Base-by-base conservation (phyloP, 2,113 vertebrate genomes). In the Malurus cyaneus region DNA sequence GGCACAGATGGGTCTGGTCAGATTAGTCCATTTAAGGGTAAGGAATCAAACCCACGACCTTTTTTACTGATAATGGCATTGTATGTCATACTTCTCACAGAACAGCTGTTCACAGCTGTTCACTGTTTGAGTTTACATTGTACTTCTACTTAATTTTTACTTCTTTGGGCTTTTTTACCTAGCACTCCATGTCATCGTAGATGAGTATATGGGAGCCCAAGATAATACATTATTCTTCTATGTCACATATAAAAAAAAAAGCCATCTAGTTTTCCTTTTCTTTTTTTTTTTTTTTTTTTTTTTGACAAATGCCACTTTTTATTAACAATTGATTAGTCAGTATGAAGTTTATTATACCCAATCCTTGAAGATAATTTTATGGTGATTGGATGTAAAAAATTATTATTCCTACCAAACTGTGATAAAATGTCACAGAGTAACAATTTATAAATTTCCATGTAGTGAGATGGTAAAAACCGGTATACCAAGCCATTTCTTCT, bases 1-100 rank as follows among this genome's bases (percentile, higher is more conserved):
- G 64, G 76, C 71, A 81, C 94, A 96, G 95, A 97, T 97, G 95
- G 94, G 74, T 79, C 71, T 96, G 83, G 80, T 83, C 82, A 89
- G 62, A 95, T 91, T 80, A 67, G 57, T 81, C 77, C 0, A 0
- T 91, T 96, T 96, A 92, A 91, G 89, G 32, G 18, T 82, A 88
- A 90, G 49, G 66, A 96, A 85, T 52, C 67, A 72, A 95, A 28
- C n/a, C 60, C 14, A 14, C 62, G 89, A 78, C 60, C 60, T 86
- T 96, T 94, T 80, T 80, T 81, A 69, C 28, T 82, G 42, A 71
- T 95, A 92, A 76, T 81, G 31, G 19, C 66, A 20, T 61, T 76
- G 19, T 52, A 64, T 80, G 25, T n/a, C 47, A 57, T 53, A 60
- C 60, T 95, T 95, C 78, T 56, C 41, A 93, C 50, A 31, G 56